phyloP scores from a whole-genome alignment of 2,888 invertebrate genomes.

The Drosophila lutescens region DNA sequence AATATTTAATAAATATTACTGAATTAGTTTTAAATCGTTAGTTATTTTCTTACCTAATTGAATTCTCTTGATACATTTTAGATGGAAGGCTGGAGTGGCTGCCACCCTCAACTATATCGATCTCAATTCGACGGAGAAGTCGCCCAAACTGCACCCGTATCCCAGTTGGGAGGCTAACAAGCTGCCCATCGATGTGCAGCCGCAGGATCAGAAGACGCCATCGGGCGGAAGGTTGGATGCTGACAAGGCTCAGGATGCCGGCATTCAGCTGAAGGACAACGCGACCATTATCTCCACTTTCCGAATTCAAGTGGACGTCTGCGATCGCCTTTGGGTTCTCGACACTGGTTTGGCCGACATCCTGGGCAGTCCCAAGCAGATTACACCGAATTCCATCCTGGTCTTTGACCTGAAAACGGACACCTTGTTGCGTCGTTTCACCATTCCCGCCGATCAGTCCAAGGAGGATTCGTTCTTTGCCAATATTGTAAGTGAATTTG shows the following conservation, averaged over 20 bases:
- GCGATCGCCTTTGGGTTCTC: constrained; percentile 93
- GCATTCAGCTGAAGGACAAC: constrained; percentile 85
- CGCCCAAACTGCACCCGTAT: constrained; percentile 90
- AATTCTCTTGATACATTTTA: constrained; percentile 49
- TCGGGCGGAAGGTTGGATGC: constrained; percentile 81
- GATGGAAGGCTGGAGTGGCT: constrained; percentile 89
- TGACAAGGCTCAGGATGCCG: constrained; percentile 83
- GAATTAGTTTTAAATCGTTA: not conserved
- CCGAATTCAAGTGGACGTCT: constrained; percentile 89
- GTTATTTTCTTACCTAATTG: too few relatives aligned
- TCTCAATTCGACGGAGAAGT: constrained; percentile 86
- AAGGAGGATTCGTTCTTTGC: constrained; percentile 92
- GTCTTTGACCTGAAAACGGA: constrained; percentile 91
- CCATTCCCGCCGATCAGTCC: constrained; percentile 88
- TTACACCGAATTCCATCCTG: constrained; percentile 87
- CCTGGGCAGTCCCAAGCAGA: constrained; percentile 87
- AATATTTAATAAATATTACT: too few relatives aligned
- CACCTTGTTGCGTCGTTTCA: constrained; percentile 88
- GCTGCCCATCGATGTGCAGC: constrained; percentile 87
- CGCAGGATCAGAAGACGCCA: constrained; percentile 68
- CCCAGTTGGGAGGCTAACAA: constrained; percentile 92
- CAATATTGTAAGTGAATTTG: constrained; percentile 87
- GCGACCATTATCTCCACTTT: constrained; percentile 90
- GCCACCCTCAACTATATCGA: constrained; percentile 89
- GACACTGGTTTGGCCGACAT: constrained; percentile 91